A percentile compares a stretch with the other conserved stretches of the same genome.
Conservation (phyloP, 2,113 vertebrate genomes). For the Callipepla squamata region DNA sequence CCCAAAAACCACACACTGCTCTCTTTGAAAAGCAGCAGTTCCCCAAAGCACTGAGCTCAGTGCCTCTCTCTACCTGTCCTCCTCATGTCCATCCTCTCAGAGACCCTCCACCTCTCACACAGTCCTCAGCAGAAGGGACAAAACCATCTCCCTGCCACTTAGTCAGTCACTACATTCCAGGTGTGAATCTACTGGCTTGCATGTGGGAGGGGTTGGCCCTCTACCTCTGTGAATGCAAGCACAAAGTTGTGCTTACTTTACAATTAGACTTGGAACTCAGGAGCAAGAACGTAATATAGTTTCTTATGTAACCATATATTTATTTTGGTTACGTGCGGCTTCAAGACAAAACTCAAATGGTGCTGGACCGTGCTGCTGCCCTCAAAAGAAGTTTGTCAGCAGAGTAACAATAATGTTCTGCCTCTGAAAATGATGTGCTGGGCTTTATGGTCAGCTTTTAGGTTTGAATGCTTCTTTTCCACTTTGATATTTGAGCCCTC, state of each 20-base stretch:
- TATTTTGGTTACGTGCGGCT: conserved; percentile 53
- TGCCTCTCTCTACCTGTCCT: background rate
- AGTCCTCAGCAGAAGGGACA: background rate
- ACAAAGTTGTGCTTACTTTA: conserved; percentile 43
- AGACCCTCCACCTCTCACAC: background rate
- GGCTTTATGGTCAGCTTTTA: conserved; percentile 56
- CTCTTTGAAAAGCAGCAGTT: background rate
- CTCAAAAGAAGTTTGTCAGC: conserved; percentile 70
- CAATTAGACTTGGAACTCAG: conserved; percentile 37
- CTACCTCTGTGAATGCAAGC: background rate
- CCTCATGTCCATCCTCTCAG: background rate
- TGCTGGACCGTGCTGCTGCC: conserved; percentile 49
- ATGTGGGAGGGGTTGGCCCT: background rate
- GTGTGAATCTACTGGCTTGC: accelerated
- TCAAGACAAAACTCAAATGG: conserved; percentile 39
- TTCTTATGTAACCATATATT: conserved; percentile 67
- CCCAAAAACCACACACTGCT: background rate
- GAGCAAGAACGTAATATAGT: background rate
- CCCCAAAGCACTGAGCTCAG: background rate
- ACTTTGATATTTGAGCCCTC: conserved; percentile 65
- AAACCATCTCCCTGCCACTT: background rate
- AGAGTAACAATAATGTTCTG: conserved; percentile 54
- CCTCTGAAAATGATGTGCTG: conserved; percentile 62
- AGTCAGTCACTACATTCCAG: background rate
- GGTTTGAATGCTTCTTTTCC: conserved; percentile 33